Evolutionary conservation across 2,113 vertebrate species (phyloP).

Genomic region (Casuarius casuarius): DNA sequence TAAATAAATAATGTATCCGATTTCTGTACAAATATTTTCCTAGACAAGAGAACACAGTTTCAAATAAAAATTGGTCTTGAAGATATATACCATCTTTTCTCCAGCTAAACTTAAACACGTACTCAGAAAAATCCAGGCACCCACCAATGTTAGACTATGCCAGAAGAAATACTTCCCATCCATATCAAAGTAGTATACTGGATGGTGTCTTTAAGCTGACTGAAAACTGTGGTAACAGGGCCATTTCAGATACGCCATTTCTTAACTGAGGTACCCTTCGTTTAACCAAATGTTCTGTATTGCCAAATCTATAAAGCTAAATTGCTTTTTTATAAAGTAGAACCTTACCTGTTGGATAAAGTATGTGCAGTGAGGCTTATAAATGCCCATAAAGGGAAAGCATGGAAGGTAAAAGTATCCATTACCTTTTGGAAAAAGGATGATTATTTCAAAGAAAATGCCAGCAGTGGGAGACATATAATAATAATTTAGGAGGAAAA

Average conservation of each 20-base stretch:
- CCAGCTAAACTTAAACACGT: background rate
- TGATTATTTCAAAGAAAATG: constrained; percentile 66
- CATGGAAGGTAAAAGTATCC: constrained; percentile 58
- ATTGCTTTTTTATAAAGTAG: constrained; percentile 69
- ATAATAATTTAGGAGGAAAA: constrained; percentile 64
- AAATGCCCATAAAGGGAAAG: constrained; percentile 64
- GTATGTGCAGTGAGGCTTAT: constrained; percentile 70
- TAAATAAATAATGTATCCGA: background rate
- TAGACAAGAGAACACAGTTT: background rate
- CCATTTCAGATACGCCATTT: constrained; percentile 47
- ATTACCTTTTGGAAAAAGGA: constrained; percentile 69
- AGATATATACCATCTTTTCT: background rate
- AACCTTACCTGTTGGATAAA: constrained; percentile 68
- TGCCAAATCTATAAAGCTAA: constrained; percentile 69
- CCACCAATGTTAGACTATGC: background rate
- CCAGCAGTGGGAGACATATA: constrained; percentile 64
- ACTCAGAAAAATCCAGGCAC: background rate
- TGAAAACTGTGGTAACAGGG: constrained; percentile 32
- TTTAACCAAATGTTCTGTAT: constrained; percentile 50
- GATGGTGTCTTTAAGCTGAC: background rate
- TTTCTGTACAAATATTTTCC: constrained; percentile 35
- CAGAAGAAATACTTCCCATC: constrained; percentile 6
- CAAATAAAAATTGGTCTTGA: background rate
- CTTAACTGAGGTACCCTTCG: constrained; percentile 48
- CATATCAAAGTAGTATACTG: background rate